These are phyloP conservation scores for Pelecanus crispus DNA, from an alignment of 2,113 vertebrate species.

Conservation along the genomic window DNA sequence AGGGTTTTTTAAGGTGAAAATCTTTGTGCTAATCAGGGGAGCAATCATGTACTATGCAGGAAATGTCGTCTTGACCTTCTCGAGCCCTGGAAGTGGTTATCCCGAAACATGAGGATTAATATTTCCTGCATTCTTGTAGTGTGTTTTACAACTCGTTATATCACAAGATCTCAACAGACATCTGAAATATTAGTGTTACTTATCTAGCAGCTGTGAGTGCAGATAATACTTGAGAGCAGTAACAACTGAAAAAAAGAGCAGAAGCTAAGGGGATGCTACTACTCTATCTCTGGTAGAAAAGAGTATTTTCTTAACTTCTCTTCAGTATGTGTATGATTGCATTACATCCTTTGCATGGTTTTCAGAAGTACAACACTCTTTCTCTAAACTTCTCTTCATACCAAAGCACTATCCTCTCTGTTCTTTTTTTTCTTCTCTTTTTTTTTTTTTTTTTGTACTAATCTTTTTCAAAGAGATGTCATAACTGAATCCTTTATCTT, in stretches of 20 bases:
- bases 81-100: slow-evolving; percentile 9
- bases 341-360: not conserved
- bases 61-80: not conserved
- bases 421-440: not conserved
- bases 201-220: not conserved
- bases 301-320: not conserved
- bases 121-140: slow-evolving; percentile 19
- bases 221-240: not conserved
- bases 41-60: not conserved
- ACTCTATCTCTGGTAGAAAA: not conserved
- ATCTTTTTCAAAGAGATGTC: not conserved
- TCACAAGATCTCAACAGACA: not conserved
- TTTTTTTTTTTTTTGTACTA: not conserved
- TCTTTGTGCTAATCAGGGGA: not conserved
- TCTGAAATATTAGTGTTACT: not conserved
- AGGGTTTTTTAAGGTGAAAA: not conserved
- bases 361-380: not conserved
- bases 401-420: not conserved
- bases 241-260: not conserved
- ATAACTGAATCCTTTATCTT: not conserved
- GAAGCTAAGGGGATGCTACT: not conserved
- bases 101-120: slow-evolving; percentile 43
- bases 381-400: not conserved
- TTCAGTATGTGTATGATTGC: not conserved
- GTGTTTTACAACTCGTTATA: not conserved